Conservation (phyloP, 2,113 vertebrate species). For the Hippocampus mohnikei region DNA sequence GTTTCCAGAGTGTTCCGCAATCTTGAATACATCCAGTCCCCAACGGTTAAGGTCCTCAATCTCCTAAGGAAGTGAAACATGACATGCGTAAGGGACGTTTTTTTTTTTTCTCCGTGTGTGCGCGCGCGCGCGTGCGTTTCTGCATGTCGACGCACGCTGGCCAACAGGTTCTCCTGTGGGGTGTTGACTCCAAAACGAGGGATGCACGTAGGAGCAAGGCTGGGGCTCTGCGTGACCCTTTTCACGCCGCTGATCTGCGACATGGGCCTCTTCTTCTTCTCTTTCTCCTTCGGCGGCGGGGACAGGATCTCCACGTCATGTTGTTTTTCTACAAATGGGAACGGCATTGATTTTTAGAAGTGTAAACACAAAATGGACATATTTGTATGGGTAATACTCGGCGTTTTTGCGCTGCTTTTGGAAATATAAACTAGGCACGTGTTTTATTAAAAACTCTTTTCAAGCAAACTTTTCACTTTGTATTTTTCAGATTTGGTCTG, state of each 20-base stretch:
- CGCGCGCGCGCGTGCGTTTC: too few relatives aligned
- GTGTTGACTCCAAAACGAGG: constrained; percentile 86
- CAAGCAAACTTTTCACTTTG: too few relatives aligned
- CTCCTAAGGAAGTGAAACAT: constrained; percentile 71
- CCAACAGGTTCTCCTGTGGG: constrained; percentile 78
- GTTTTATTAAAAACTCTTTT: too few relatives aligned
- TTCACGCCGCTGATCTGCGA: constrained; percentile 84
- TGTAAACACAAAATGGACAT: neutral
- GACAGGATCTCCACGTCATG: constrained; percentile 85
- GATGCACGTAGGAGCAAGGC: constrained; percentile 68
- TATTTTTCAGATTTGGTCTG: too few relatives aligned
- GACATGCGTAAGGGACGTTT: neutral
- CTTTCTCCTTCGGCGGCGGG: constrained; percentile 74
- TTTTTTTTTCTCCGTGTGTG: neutral
- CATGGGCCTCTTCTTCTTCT: constrained; percentile 80
- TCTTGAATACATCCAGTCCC: constrained; percentile 88
- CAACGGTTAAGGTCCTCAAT: constrained; percentile 84
- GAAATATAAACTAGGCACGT: neutral
- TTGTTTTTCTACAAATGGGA: constrained; percentile 78
- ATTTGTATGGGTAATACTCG: neutral
- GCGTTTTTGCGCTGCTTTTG: neutral
- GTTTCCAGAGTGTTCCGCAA: constrained; percentile 84
- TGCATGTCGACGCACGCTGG: constrained; percentile 69
- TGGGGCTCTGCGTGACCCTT: constrained; percentile 69
- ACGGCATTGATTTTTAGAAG: neutral